phyloP scores from a whole-genome alignment of 2,888 invertebrate species.

The Odiellus spinosus region DNA sequence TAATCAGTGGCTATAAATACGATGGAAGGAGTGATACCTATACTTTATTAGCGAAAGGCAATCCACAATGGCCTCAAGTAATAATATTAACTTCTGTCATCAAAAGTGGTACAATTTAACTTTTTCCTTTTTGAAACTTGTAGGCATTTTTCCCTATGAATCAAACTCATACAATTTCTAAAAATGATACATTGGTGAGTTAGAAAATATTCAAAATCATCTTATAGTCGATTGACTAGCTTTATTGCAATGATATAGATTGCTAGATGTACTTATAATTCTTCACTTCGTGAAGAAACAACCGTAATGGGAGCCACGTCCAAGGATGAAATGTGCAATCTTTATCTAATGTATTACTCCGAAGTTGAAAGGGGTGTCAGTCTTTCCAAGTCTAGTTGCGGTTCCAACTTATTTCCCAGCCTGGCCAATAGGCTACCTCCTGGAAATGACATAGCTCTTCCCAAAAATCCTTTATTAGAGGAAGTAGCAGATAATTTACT shows the following conservation, averaged over 20 bases:
- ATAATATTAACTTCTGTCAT: too few relatives aligned
- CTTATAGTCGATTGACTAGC: background rate
- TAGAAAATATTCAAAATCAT: background rate
- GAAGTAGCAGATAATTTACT: slow-evolving; percentile 30
- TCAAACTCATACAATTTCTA: slow-evolving; percentile 28
- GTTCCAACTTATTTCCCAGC: slow-evolving; percentile 10
- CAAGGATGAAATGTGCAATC: slow-evolving; percentile 38
- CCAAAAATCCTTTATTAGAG: slow-evolving; percentile 35
- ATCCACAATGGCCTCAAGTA: slow-evolving; percentile 44
- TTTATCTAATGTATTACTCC: slow-evolving; percentile 37
- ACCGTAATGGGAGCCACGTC: slow-evolving; percentile 28
- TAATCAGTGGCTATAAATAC: slow-evolving; percentile 32
- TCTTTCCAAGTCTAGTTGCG: background rate
- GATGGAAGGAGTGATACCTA: slow-evolving; percentile 22
- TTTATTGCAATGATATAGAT: slow-evolving; percentile 25
- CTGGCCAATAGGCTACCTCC: slow-evolving; percentile 27
- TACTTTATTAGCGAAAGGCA: slow-evolving; percentile 36
- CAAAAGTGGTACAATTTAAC: slow-evolving; percentile 1
- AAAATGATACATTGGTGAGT: slow-evolving; percentile 33
- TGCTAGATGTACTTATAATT: slow-evolving; percentile 40
- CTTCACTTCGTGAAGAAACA: slow-evolving; percentile 18
- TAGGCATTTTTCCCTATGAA: slow-evolving; percentile 39
- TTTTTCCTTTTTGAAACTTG: background rate
- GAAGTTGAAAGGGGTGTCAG: slow-evolving; percentile 21
- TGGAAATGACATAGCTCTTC: slow-evolving; percentile 32